phyloP scores from a whole-genome alignment of 2,888 invertebrate species.

The Drosophila multiciliata region DNA sequence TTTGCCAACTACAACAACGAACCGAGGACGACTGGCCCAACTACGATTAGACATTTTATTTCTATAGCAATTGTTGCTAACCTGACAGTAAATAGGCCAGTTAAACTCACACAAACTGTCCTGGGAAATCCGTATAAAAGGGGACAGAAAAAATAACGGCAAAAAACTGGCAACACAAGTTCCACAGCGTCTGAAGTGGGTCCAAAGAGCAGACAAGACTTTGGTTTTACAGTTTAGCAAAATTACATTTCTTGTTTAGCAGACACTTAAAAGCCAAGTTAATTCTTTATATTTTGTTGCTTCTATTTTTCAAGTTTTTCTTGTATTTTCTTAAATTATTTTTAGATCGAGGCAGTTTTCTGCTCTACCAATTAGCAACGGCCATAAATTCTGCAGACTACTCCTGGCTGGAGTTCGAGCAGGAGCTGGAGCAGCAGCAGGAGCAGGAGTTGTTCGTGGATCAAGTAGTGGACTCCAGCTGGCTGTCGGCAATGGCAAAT shows the following conservation, averaged over 20 bases:
- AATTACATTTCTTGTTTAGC: constrained; percentile 63
- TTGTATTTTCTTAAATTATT: background rate
- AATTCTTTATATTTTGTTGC: constrained; percentile 15
- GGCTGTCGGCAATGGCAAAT: constrained; percentile 71
- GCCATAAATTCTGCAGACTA: constrained; percentile 68
- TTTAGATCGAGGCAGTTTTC: constrained; percentile 66
- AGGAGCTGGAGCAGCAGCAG: constrained; percentile 29
- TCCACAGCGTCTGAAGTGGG: constrained; percentile 25
- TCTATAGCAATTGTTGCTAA: constrained; percentile 61
- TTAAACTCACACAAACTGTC: constrained; percentile 44
- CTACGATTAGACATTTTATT: constrained; percentile 39
- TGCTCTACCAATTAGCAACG: constrained; percentile 75
- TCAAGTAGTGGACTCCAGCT: constrained; percentile 63
- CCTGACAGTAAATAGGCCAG: constrained; percentile 66
- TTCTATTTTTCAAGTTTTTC: background rate
- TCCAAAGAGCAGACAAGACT: constrained; percentile 14
- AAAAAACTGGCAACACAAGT: constrained; percentile 8
- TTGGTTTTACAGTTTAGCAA: constrained; percentile 20
- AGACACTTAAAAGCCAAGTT: constrained; percentile 55
- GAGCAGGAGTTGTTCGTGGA: constrained; percentile 41
- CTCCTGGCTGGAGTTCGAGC: constrained; percentile 28
- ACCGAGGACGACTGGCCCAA: background rate
- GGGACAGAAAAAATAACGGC: constrained; percentile 3
- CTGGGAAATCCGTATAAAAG: constrained; percentile 22
- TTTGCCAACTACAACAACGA: constrained; percentile 42